Percentiles rank a stretch among this genome's conserved stretches.
Evolutionary conservation across 2,797 vertebrate genomes (phyloP).

Genomic region (Pristis pectinata): DNA sequence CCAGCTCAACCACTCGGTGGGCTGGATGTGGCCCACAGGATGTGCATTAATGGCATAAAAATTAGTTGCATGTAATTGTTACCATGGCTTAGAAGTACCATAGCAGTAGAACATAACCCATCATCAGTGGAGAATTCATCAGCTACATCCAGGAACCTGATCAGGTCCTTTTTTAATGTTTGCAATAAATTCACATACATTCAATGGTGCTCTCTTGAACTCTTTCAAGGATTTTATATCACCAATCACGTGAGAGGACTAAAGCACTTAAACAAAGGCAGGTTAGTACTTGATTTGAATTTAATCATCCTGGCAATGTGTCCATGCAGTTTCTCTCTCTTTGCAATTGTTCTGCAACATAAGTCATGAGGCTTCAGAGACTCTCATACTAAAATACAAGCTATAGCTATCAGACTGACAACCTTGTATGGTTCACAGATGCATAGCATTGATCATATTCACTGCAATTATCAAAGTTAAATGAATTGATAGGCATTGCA

Average conservation of each 20-base stretch:
- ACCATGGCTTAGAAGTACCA: neutral
- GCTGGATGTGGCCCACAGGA: no score
- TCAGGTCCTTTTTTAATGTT: neutral
- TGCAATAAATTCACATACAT: neutral
- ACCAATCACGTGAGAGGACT: neutral
- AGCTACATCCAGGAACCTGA: neutral
- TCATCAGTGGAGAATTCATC: neutral
- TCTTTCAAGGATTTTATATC: neutral
- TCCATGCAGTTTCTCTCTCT: neutral
- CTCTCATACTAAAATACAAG: no score
- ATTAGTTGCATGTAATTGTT: neutral
- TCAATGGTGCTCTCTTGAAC: neutral
- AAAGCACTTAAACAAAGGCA: neutral
- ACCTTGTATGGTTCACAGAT: neutral
- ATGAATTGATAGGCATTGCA: neutral
- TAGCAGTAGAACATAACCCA: neutral
- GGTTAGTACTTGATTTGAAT: neutral
- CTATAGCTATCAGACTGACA: neutral
- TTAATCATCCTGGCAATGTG: neutral
- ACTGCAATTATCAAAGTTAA: neutral
- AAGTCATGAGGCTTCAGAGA: neutral
- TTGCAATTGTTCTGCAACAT: neutral
- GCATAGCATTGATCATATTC: neutral
- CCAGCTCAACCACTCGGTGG: no score
- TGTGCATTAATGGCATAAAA: no score